Evolutionary conservation across 2,888 invertebrate genomes (phyloP).

Genomic region (Ptilodon capucinus): DNA sequence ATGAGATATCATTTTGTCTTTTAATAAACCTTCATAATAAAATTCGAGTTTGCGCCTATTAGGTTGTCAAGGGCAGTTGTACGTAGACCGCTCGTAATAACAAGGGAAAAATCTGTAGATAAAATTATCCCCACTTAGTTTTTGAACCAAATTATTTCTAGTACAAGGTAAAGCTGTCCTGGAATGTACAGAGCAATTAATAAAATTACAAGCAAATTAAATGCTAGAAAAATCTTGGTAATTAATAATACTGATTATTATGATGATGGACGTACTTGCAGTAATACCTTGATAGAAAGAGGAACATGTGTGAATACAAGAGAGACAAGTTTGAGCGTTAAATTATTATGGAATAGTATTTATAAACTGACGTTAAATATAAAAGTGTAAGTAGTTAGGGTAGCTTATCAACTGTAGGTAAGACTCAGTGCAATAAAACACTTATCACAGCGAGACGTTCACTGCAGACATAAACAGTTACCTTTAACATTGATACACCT

Average conservation of each 20-base stretch:
- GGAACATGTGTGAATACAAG: too few relatives aligned
- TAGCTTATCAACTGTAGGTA: too few relatives aligned
- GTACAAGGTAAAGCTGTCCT: too few relatives aligned
- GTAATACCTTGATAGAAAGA: too few relatives aligned
- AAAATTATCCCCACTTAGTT: background rate
- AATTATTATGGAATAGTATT: too few relatives aligned
- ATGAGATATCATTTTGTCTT: conserved; percentile 4
- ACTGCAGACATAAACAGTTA: conserved; percentile 30
- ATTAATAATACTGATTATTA: too few relatives aligned
- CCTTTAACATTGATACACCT: conserved; percentile 17
- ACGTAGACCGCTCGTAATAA: too few relatives aligned
- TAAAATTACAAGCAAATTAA: too few relatives aligned
- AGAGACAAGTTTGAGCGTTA: too few relatives aligned
- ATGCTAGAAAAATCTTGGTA: too few relatives aligned
- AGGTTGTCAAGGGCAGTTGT: background rate
- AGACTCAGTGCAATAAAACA: conserved; percentile 22
- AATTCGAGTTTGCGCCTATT: background rate
- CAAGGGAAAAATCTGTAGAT: background rate
- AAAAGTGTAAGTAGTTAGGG: background rate
- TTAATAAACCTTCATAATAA: background rate
- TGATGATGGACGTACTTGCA: too few relatives aligned
- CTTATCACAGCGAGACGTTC: conserved; percentile 23
- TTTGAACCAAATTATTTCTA: background rate
- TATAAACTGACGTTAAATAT: background rate
- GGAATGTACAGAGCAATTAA: too few relatives aligned